phyloP scores from a whole-genome alignment of 2,797 vertebrate genomes.

The Huso huso region DNA sequence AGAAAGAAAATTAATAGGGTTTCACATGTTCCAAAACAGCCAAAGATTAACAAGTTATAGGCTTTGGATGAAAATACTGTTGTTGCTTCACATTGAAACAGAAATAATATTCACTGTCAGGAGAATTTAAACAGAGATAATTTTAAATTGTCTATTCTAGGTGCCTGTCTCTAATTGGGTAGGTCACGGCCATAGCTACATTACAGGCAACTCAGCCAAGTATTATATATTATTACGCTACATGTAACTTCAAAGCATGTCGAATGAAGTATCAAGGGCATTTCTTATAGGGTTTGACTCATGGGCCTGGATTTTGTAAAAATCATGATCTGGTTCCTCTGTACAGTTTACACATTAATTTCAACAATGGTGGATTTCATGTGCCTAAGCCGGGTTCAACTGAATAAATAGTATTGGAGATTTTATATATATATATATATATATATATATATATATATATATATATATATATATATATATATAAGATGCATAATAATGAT shows the following conservation, averaged over 20 bases:
- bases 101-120: slow-evolving; percentile 44
- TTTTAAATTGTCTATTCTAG: slow-evolving; percentile 41
- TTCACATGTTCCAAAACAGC: slow-evolving; percentile 32
- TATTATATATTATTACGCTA: slow-evolving; percentile 62
- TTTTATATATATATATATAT: too few species aligned
- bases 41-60: slow-evolving; percentile 41
- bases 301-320: slow-evolving; percentile 60
- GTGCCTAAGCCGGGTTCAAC: not conserved
- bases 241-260: slow-evolving; percentile 50
- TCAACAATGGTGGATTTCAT: slow-evolving; percentile 48
- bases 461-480: too few species aligned
- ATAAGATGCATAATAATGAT: too few species aligned
- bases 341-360: slow-evolving; percentile 42
- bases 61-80: slow-evolving; percentile 28
- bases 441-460: too few species aligned
- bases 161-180: slow-evolving; percentile 58
- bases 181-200: slow-evolving; percentile 55
- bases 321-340: slow-evolving; percentile 39
- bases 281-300: slow-evolving; percentile 46
- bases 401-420: too few species aligned
- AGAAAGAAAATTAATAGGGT: not conserved
- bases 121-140: slow-evolving; percentile 40
- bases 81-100: slow-evolving; percentile 16
- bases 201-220: slow-evolving; percentile 49
- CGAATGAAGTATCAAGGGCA: slow-evolving; percentile 55